Base-by-base conservation (phyloP, 2,888 invertebrate species). In the Polyommatus icarus region DNA sequence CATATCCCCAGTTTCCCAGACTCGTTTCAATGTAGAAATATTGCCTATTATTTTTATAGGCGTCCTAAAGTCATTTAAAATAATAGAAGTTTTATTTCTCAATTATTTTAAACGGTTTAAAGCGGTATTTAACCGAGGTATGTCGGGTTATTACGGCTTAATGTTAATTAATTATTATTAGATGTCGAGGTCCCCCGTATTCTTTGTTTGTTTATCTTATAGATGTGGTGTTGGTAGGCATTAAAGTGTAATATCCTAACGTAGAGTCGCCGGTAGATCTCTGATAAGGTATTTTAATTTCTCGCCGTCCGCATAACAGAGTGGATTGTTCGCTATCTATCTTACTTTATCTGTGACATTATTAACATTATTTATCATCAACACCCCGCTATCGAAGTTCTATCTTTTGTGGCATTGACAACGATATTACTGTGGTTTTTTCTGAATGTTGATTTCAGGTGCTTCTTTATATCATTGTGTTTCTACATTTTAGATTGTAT, bases 121-220 rank as follows among this genome's bases (percentile, higher is more conserved):
- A 75, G 75, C 75, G 24, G 73, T 54, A 50, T 75, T 24, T 50
- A 50, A 73, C 8, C 24, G 46, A 73, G 46, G 50, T 18, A 67
- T 24, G 50, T 50, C 10, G 54, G 54, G 75, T 75, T 75, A 75
- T 54, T 54, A 75, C 50, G 24, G 46, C 24, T 24, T 75, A 75
- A 75, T 75, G 75, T 75, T 75, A 75, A 75, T 75, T 75, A 75
- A 54, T 75, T 75, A 75, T 75, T 75, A 75, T 75, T 75, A 75
- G 75, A 15, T 54, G 29, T 50, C 6, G 5, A 73, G 54, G 18
- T 54, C 75, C 54, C 54, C 50, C 40, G 24, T 75, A 18, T 73
- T 24, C 50, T 50, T 12, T n/a, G 46, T 75, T 75, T 29, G 50
- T 75, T 73, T 73, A 24, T 46, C 24, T 46, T 71, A 29, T 71